Evolutionary conservation across 1,140 invertebrate species (phyloP), one percentile per base, ranked within the genome.

Genomic region (Probaryconus sp.): DNA sequence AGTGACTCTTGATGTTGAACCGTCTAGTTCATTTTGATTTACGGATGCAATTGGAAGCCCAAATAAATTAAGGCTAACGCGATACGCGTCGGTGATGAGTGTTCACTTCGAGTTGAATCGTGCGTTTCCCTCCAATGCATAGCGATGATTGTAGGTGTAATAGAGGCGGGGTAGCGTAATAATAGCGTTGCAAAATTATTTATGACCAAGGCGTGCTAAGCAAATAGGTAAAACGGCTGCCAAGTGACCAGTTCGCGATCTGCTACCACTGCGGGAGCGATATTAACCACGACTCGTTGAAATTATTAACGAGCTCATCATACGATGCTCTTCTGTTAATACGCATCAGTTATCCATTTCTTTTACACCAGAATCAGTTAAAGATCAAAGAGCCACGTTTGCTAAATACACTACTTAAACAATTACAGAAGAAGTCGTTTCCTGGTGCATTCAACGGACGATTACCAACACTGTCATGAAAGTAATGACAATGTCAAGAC

Each of bases 211-310:
- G 78, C 77, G 76, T 84, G 84, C 79, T 80, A 74, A 81, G 82
- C 80, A 83, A 86, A 86, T 86, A 86, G 82, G 80, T 78, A 82
- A 86, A 86, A 83, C 83, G 79, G 81, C 81, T 83, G 81, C 79
- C 81, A 83, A 83, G 77, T 81, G 82, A 81, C 71, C 81, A 72
- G 75, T 58, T 67, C 43, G 79, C 79, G 58, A 81, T 79, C 64
- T 76, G 37, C 76, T 79, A 73, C 78, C 83, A 58, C 73, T 33
- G 72, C 28, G 56, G 53, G 33, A 56, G 56, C 42, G 65, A 75
- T 79, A 83, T 83, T 81, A 85, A 78, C 79, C 76, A 78, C 80
- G 71, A 78, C 81, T 83, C 81, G 83, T 85, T 83, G 81, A 83
- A 85, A 83, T 85, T 85, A 86, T 87, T 86, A 87, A 85, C 79